Percentiles rank a stretch among this genome's conserved stretches.
These are phyloP conservation scores for Quadroppia sp. DNA, from an alignment of 2,888 invertebrate genomes.

Conservation along the genomic window DNA sequence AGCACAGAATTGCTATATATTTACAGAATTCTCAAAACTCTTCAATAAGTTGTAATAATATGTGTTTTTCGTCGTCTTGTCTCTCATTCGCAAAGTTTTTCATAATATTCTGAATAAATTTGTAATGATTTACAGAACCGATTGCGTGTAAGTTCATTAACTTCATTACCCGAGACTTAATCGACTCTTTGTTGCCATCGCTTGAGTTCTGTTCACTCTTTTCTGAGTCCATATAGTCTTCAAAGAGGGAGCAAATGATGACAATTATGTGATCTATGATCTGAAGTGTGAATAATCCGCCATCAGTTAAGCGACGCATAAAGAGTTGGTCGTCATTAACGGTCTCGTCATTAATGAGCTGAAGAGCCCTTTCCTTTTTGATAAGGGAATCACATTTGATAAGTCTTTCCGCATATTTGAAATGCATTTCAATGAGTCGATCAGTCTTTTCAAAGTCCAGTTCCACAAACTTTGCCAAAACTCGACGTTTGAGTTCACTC, in stretches of 20 bases:
- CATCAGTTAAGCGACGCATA: slow-evolving; percentile 73
- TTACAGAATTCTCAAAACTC: slow-evolving; percentile 31
- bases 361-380: slow-evolving; percentile 56
- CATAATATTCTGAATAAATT: slow-evolving; percentile 33
- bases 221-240: not conserved
- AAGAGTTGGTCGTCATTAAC: slow-evolving; percentile 79
- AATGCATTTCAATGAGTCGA: slow-evolving; percentile 88
- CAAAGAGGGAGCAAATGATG: slow-evolving; percentile 55
- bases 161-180: slow-evolving; percentile 78
- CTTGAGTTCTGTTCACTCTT: not conserved
- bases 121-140: slow-evolving; percentile 39
- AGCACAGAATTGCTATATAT: slow-evolving; percentile 16
- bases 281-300: slow-evolving; percentile 93
- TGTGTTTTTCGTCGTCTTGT: slow-evolving; percentile 23
- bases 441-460: slow-evolving; percentile 79
- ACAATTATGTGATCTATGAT: slow-evolving; percentile 75
- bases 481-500: slow-evolving; percentile 66
- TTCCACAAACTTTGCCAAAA: slow-evolving; percentile 92
- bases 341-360: slow-evolving; percentile 49
- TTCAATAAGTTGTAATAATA: slow-evolving; percentile 29
- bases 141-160: slow-evolving; percentile 73
- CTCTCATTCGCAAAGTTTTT: slow-evolving; percentile 39
- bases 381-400: slow-evolving; percentile 74
- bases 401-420: slow-evolving; percentile 92
- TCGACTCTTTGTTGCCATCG: slow-evolving; percentile 45